Base-by-base conservation (phyloP, 1,140 invertebrate species). In the Phymastichus coffea region DNA sequence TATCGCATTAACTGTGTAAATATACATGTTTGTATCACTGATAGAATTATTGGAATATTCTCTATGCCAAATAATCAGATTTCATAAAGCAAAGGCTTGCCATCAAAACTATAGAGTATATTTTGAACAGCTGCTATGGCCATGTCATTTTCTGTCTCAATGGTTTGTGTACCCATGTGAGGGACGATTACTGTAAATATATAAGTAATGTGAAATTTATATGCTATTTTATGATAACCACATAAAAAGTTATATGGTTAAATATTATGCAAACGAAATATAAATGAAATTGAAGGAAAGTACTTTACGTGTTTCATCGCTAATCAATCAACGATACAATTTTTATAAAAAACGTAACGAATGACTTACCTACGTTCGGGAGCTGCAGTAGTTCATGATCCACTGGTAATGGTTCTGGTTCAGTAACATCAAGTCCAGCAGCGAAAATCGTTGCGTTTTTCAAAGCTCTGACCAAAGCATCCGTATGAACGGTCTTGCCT, bases 371-470 rank as follows among this genome's bases (percentile, higher is more conserved):
- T 67, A 88, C 92, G 77, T 95, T 95, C 2, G 86, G 81, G 19
- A 97, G 70, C 53, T 83, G 83, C 1, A 93, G 77, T 2, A 98
- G 80, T 22, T 87, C 86, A 78, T 93, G 85, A 70, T 90, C 83
- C 1, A 82, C 73, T 0, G 93, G 88, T 22, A 97, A 69, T 3
- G 94, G 95, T 78, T 98, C 94, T 0, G 94, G 94, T 4, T 87
- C 87, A 41, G 87, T 92, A 1, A 97, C 95, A 75, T 98, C 95
- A 1, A 98, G 80, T 1, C 93, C 95, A 1, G 94, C 94, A 0
- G 88, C 89, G 69, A 85, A 87, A 64, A 97, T 95, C 60, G 81
- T 75, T 0, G 86, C 83, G 44, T 82, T 81, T 52, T 84, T 82
- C 19, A 97, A 71, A 0, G 93, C 93, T 62, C 81, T 74, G 14